These are phyloP conservation scores for Pristionchus maxplancki DNA, from an alignment of 2,888 invertebrate genomes.

Conservation along the genomic window DNA sequence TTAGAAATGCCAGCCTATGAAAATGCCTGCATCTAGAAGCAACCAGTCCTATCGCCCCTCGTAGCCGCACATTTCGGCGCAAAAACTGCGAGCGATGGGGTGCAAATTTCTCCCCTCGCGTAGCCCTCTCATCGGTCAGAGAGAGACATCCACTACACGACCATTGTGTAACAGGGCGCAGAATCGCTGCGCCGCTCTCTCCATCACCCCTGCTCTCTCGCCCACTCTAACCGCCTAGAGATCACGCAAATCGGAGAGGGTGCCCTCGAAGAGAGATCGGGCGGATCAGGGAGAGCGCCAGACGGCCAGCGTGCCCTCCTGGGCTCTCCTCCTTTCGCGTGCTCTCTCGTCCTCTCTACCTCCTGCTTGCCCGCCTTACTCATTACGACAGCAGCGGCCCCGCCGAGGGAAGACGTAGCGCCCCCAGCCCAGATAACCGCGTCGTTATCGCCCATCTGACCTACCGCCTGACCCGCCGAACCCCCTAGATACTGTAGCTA, in stretches of 20 bases:
- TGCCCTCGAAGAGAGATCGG: background rate
- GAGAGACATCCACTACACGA: background rate
- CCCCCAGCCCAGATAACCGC: conserved; percentile 25
- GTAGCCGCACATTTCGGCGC: too few species aligned
- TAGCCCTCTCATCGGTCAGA: background rate
- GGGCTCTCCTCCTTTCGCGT: background rate
- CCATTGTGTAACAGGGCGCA: background rate
- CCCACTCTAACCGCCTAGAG: background rate
- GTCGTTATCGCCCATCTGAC: conserved; percentile 9
- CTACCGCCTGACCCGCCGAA: background rate
- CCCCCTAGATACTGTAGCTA: too few species aligned
- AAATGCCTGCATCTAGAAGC: too few species aligned
- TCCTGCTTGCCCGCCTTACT: background rate
- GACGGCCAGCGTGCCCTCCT: background rate
- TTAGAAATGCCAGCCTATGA: too few species aligned
- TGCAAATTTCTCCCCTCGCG: background rate
- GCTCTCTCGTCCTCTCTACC: conserved; percentile 11
- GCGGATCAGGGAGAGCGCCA: background rate
- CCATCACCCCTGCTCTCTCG: background rate
- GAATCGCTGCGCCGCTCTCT: background rate
- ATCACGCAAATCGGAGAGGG: background rate
- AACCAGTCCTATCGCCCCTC: too few species aligned
- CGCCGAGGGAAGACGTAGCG: background rate
- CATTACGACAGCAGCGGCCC: background rate
- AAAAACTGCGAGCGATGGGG: background rate